Evolutionary conservation across 2,888 invertebrate species (phyloP).

Genomic region (Rapana venosa): DNA sequence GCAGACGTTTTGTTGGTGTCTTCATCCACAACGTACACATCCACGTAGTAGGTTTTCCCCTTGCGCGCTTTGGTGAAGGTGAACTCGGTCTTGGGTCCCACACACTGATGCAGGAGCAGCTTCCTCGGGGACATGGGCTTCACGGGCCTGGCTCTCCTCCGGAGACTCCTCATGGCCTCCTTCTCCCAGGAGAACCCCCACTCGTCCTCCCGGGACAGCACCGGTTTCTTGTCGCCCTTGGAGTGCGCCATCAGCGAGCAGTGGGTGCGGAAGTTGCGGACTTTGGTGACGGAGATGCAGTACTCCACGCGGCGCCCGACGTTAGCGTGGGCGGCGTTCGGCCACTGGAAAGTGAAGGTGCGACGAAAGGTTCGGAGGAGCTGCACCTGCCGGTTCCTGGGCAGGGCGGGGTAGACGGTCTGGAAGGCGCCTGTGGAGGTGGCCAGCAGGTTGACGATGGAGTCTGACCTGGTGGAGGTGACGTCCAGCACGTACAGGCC

Average conservation of each 20-base stretch:
- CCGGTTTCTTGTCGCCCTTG: constrained; percentile 74
- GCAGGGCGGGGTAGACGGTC: constrained; percentile 59
- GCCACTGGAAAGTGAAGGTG: constrained; percentile 41
- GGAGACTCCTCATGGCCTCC: constrained; percentile 52
- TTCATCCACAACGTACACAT: constrained; percentile 81
- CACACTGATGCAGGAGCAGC: constrained; percentile 78
- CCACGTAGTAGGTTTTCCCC: constrained; percentile 81
- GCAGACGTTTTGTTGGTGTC: constrained; percentile 81
- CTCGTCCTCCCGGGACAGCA: constrained; percentile 65
- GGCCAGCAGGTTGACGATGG: constrained; percentile 67
- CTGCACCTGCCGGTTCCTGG: constrained; percentile 55
- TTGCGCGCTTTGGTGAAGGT: constrained; percentile 79
- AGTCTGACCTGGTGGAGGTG: constrained; percentile 64
- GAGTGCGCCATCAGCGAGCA: constrained; percentile 80
- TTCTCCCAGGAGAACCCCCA: constrained; percentile 74
- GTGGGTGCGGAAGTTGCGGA: constrained; percentile 79
- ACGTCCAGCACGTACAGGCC: constrained; percentile 70
- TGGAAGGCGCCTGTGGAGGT: constrained; percentile 63
- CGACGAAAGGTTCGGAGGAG: constrained; percentile 47
- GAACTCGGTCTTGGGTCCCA: constrained; percentile 80
- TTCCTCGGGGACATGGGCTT: constrained; percentile 61
- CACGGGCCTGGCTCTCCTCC: constrained; percentile 61
- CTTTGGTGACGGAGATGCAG: constrained; percentile 81
- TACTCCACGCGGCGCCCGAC: constrained; percentile 73
- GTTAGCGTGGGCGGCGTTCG: constrained; percentile 37